Percentiles rank a stretch among this genome's conserved stretches.
These are phyloP conservation scores for Temnothorax unifasciatus DNA, from an alignment of 2,888 invertebrate species.

Conservation along the genomic window DNA sequence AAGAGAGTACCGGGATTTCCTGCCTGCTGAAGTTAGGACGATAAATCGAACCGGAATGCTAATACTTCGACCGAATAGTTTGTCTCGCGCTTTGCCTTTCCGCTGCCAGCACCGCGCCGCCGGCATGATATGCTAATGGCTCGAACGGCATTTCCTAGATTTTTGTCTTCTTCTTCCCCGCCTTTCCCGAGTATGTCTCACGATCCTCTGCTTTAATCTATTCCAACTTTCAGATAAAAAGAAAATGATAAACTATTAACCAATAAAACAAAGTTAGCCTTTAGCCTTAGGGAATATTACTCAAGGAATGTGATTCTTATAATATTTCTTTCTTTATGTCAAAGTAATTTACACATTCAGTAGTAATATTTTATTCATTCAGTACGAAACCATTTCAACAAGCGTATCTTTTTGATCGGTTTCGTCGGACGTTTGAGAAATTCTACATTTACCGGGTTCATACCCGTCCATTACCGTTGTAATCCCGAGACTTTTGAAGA, in stretches of 20 bases:
- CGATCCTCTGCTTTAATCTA: neutral
- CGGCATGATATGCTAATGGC: slow-evolving; percentile 52
- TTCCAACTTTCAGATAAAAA: slow-evolving; percentile 8
- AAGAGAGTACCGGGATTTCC: slow-evolving; percentile 33
- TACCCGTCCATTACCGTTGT: slow-evolving; percentile 49
- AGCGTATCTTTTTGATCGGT: slow-evolving; percentile 33
- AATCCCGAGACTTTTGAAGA: slow-evolving; percentile 46
- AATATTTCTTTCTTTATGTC: neutral
- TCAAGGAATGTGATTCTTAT: neutral
- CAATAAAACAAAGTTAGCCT: neutral
- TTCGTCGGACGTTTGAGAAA: slow-evolving; percentile 31
- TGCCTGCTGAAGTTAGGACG: slow-evolving; percentile 56
- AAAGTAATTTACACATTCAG: neutral
- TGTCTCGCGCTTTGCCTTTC: slow-evolving; percentile 52
- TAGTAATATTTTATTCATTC: neutral
- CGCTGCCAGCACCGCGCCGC: neutral
- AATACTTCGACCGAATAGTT: slow-evolving; percentile 64
- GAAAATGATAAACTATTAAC: neutral
- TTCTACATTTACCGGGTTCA: slow-evolving; percentile 38
- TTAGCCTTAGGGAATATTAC: neutral
- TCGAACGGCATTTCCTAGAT: slow-evolving; percentile 31
- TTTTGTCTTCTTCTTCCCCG: slow-evolving; percentile 27
- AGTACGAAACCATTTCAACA: neutral
- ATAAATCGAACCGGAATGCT: slow-evolving; percentile 69
- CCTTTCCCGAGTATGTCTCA: neutral